Evolutionary conservation across 2,888 invertebrate genomes (phyloP).

Genomic region (Hypselothyrea guttata): DNA sequence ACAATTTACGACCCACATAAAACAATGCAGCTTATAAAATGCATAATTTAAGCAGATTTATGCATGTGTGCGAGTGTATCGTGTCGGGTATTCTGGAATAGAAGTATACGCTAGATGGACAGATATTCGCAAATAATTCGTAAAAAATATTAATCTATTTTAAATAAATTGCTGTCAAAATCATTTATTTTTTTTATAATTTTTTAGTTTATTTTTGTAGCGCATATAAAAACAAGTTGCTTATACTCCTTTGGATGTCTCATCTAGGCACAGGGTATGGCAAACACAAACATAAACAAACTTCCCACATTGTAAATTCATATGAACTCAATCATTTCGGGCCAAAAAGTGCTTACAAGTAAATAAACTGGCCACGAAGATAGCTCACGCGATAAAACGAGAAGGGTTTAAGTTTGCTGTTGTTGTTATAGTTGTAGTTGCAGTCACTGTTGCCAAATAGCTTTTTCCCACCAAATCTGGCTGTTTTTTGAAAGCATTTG

Average conservation of each 20-base stretch:
- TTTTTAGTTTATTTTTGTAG: no score
- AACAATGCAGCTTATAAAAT: slow-evolving; percentile 67
- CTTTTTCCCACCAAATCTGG: no score
- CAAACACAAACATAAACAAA: slow-evolving; percentile 12
- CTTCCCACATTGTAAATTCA: slow-evolving; percentile 21
- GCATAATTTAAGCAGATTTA: slow-evolving; percentile 61
- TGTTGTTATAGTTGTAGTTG: slow-evolving; percentile 31
- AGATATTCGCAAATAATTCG: background rate
- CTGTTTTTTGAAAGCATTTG: no score
- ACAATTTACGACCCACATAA: slow-evolving; percentile 67
- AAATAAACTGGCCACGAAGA: slow-evolving; percentile 53
- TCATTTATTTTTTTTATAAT: no score
- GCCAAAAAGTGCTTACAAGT: slow-evolving; percentile 43
- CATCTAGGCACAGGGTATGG: slow-evolving; percentile 3
- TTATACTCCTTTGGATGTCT: background rate
- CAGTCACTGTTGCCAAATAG: no score
- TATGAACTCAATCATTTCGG: slow-evolving; percentile 19
- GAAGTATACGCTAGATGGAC: background rate
- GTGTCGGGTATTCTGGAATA: background rate
- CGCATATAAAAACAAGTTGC: no score
- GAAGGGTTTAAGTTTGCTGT: slow-evolving; percentile 14
- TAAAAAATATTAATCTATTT: no score
- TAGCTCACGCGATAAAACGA: slow-evolving; percentile 45
- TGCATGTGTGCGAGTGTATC: slow-evolving; percentile 5
- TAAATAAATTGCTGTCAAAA: no score